These are phyloP conservation scores for Emberiza fucata DNA, from an alignment of 2,113 vertebrate species.

Conservation along the genomic window DNA sequence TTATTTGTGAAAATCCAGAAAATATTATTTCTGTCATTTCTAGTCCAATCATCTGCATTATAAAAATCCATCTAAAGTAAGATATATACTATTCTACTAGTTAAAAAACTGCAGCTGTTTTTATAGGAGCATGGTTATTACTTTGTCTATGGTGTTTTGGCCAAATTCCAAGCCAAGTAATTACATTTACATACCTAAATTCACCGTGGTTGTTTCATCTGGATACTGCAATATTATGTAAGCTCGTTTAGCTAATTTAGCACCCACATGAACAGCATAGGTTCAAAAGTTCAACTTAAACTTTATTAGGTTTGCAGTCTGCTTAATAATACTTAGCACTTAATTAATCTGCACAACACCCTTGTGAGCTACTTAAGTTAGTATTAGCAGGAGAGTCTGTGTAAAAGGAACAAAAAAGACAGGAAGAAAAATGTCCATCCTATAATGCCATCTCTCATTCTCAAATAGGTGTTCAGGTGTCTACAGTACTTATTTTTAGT, in stretches of 20 bases:
- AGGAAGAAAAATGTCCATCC: neutral
- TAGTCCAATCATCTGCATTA: neutral
- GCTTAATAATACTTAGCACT: slow-evolving; percentile 60
- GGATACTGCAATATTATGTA: slow-evolving; percentile 33
- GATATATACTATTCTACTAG: neutral
- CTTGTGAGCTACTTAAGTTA: slow-evolving; percentile 38
- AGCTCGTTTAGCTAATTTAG: slow-evolving; percentile 54
- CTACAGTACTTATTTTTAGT: neutral
- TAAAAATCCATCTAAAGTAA: neutral
- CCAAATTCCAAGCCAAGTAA: slow-evolving; percentile 43
- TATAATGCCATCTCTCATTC: neutral
- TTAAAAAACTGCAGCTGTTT: neutral
- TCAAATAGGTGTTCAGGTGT: neutral
- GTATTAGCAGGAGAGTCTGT: neutral
- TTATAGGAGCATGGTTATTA: neutral
- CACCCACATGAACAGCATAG: slow-evolving; percentile 17
- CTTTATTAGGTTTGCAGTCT: slow-evolving; percentile 49
- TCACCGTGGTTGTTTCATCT: slow-evolving; percentile 44
- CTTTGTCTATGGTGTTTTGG: neutral
- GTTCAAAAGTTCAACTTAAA: slow-evolving; percentile 60
- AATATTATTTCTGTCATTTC: neutral
- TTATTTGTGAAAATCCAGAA: neutral
- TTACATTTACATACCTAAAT: slow-evolving; percentile 55
- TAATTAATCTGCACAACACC: slow-evolving; percentile 59
- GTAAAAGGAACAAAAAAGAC: neutral